Base-by-base conservation (phyloP, 2,888 invertebrate genomes). In the Erebia palarica region DNA sequence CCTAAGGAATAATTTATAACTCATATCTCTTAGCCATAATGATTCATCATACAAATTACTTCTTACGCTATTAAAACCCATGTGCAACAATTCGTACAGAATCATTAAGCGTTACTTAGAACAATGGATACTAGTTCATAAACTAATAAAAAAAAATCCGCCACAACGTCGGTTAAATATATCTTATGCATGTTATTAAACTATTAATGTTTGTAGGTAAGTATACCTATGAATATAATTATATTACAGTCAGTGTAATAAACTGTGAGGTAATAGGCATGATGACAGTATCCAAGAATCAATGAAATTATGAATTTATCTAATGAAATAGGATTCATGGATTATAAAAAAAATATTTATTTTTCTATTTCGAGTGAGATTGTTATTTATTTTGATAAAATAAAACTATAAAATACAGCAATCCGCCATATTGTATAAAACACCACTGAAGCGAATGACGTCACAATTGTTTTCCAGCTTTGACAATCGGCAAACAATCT, bases 31-130 rank as follows among this genome's bases (percentile, higher is more conserved):
- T 27, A 51, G 60, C 16, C 21, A 11, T 36, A 57, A 67, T 71
- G 63, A 71, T 57, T 63, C 66, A 71, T 67, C 71, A 55, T 42
- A 10, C 51, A 58, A 71, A 57, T 71, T 36, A 67, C 63, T 63
- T 57, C 42, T 63, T 63, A 58, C 67, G 27, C 49, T 63, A 66
- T 57, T 64, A 44, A 13, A 55, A 57, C 42, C 59, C 49, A 44
- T 42, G 61, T 70, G 66, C 59, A 69, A 47, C 59, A 69, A 59
- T 65, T 65, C 65, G 64, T 64, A 36, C 49, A n/a, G 42, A 70
- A 58, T 61, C 47, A 66, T 66, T 21, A 36, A 66, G 55, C 66
- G 57, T 66, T 66, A 66, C 66, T 58, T 47, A 44, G 57, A 66
- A 58, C 66, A 53, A 63, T 63, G 63, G 63, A 61, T 63, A 21